Conservation (phyloP, 2,888 invertebrate genomes). For the Acrobeloides nanus region DNA sequence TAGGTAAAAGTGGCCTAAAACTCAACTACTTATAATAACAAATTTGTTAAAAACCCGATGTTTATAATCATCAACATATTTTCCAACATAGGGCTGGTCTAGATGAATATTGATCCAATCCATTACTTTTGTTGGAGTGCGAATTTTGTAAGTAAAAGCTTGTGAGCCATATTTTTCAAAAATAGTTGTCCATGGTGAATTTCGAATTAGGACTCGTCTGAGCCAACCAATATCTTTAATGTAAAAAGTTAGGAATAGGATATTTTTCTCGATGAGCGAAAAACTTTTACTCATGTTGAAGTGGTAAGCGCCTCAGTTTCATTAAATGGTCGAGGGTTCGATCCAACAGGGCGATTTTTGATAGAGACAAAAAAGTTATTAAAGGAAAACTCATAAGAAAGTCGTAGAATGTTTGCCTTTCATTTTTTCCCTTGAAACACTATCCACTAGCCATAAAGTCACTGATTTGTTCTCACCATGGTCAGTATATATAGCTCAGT, state of each 20-base stretch:
- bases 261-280: too few relatives aligned
- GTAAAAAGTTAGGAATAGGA: not conserved
- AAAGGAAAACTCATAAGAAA: too few relatives aligned
- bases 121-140: conserved; percentile 44
- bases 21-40: not conserved
- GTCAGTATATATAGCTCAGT: too few relatives aligned
- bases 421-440: too few relatives aligned
- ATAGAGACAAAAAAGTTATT: too few relatives aligned
- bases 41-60: conserved; percentile 30
- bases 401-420: too few relatives aligned
- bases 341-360: too few relatives aligned
- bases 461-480: too few relatives aligned
- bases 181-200: conserved; percentile 13
- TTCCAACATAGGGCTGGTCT: conserved; percentile 38
- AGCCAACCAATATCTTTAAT: conserved; percentile 4
- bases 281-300: too few relatives aligned
- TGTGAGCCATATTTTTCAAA: conserved; percentile 18
- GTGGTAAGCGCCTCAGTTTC: too few relatives aligned
- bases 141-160: conserved; percentile 24
- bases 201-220: conserved; percentile 1
- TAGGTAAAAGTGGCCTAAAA: conserved; percentile 27
- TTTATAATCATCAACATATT: conserved; percentile 42
- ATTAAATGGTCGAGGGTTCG: too few relatives aligned
- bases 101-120: conserved; percentile 39
- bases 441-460: too few relatives aligned